phyloP scores from a whole-genome alignment of 2,113 vertebrate species.

The Tupaia tana region DNA sequence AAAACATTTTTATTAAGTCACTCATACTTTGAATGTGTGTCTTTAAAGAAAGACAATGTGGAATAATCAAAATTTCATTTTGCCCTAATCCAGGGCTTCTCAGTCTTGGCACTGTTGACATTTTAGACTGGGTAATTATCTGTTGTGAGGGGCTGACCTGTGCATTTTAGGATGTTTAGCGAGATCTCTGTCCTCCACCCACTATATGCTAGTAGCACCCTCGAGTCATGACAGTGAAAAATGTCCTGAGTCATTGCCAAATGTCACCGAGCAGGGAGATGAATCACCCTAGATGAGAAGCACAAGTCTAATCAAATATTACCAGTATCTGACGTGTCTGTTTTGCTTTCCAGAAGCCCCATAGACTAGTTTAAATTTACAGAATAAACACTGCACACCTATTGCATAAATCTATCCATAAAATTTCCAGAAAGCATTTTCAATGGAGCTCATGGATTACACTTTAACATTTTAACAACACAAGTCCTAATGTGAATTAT shows the following conservation, averaged over 20 bases:
- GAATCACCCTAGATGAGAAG: neutral
- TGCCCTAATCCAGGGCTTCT: neutral
- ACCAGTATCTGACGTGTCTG: neutral
- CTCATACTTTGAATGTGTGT: neutral
- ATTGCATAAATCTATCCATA: neutral
- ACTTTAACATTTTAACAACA: conserved; percentile 28
- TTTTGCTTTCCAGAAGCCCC: neutral
- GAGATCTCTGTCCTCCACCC: neutral
- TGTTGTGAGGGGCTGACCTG: neutral
- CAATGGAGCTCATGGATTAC: neutral
- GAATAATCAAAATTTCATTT: neutral
- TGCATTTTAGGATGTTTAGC: neutral
- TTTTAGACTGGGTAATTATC: neutral
- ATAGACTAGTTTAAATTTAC: neutral
- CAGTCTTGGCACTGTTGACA: neutral
- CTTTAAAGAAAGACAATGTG: neutral
- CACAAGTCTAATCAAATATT: neutral
- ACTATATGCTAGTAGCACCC: neutral
- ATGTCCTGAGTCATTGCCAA: neutral
- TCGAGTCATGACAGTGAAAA: neutral
- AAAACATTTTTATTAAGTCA: neutral
- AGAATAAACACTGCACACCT: neutral
- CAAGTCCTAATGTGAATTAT: neutral
- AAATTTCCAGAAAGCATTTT: neutral
- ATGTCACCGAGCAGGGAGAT: neutral